phyloP scores from a whole-genome alignment of 2,113 vertebrate species.

The Calidris pugnax region DNA sequence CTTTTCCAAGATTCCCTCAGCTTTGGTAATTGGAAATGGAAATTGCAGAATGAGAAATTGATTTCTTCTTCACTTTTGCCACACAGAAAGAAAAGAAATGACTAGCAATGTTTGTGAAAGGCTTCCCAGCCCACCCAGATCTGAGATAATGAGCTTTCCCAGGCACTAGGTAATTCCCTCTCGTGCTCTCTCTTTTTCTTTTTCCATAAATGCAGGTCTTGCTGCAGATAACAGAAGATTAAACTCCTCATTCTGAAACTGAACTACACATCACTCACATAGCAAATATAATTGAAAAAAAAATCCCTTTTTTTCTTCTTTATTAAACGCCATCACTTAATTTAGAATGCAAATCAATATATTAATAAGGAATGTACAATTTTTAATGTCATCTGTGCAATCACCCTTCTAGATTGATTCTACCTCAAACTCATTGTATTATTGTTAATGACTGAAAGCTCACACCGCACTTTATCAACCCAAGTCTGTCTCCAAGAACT shows the following conservation, averaged over 20 bases:
- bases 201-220: background rate
- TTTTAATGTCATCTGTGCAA: conserved; percentile 42
- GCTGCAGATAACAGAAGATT: conserved; percentile 28
- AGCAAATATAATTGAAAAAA: conserved; percentile 21
- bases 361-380: conserved; percentile 52
- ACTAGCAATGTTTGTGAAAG: background rate
- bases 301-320: background rate
- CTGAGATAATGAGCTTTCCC: conserved; percentile 14
- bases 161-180: background rate
- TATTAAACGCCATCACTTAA: conserved; percentile 59
- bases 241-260: conserved; percentile 8
- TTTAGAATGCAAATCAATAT: conserved; percentile 66
- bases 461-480: conserved; percentile 48
- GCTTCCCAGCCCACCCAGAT: conserved; percentile 18
- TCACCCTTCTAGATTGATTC: conserved; percentile 63
- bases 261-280: background rate
- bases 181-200: background rate
- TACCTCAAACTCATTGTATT: conserved; percentile 57
- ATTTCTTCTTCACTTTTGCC: conserved; percentile 42
- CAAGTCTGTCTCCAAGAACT: conserved; percentile 69
- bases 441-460: conserved; percentile 66
- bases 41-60: conserved; percentile 48
- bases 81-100: conserved; percentile 2
- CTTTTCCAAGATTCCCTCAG: background rate
- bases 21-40: conserved; percentile 53